Percentiles rank a stretch among this genome's conserved stretches.
Evolutionary conservation across 2,888 invertebrate species (phyloP).

Genomic region (Epinotia brunnichana): DNA sequence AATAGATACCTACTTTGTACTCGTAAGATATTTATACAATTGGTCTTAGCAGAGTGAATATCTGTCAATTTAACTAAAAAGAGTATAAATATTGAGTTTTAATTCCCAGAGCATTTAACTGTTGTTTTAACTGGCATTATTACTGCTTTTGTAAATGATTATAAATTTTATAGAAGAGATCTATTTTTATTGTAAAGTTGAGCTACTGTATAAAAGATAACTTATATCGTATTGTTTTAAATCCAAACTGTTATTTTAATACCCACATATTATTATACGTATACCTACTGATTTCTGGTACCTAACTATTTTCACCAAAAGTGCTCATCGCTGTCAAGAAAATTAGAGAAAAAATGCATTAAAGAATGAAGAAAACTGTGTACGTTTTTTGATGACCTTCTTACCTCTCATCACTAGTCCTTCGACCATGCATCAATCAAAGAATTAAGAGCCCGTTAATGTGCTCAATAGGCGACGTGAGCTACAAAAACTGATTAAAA

Average conservation of each 20-base stretch:
- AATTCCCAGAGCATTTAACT: slow-evolving; percentile 80
- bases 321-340: slow-evolving; percentile 88
- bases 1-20: slow-evolving; percentile 76
- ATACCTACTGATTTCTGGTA: slow-evolving; percentile 79
- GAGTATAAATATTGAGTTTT: slow-evolving; percentile 71
- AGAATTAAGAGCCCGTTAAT: neutral
- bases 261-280: slow-evolving; percentile 43
- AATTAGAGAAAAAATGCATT: slow-evolving; percentile 85
- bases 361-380: slow-evolving; percentile 81
- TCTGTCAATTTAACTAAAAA: slow-evolving; percentile 82
- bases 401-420: neutral
- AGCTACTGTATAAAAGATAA: slow-evolving; percentile 73
- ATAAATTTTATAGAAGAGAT: slow-evolving; percentile 84
- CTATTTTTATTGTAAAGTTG: slow-evolving; percentile 83
- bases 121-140: slow-evolving; percentile 76
- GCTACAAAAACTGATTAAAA: no score
- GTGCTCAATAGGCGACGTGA: no score
- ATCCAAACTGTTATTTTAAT: slow-evolving; percentile 74
- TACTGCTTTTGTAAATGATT: slow-evolving; percentile 81
- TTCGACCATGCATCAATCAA: neutral
- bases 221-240: slow-evolving; percentile 74
- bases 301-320: slow-evolving; percentile 86
- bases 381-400: slow-evolving; percentile 59
- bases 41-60: slow-evolving; percentile 79
- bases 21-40: slow-evolving; percentile 81